Percentiles rank a stretch among this genome's conserved stretches.
Evolutionary conservation across 2,888 invertebrate genomes (phyloP).

Genomic region (Caenorhabditis doughertyi): DNA sequence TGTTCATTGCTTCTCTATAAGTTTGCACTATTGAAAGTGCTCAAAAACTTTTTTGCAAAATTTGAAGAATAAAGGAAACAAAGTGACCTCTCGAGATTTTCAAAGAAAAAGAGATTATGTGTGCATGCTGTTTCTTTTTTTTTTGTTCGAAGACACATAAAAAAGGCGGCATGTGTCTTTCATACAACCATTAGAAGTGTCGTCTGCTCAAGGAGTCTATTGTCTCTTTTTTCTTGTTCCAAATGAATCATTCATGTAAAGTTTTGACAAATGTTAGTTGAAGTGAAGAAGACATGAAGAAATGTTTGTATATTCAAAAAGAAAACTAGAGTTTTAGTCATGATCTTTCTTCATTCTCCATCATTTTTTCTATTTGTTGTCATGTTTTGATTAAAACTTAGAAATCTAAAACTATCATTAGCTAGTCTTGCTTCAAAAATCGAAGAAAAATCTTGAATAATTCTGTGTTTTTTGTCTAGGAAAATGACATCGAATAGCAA

Average conservation of each 20-base stretch:
- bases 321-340: neutral
- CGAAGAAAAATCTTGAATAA: neutral
- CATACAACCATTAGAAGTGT: constrained; percentile 44
- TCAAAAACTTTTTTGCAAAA: neutral
- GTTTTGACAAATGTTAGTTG: constrained; percentile 45
- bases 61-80: constrained; percentile 18
- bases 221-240: constrained; percentile 49
- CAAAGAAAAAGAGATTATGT: constrained; percentile 36
- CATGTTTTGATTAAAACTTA: constrained; percentile 4
- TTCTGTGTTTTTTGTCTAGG: constrained; percentile 5
- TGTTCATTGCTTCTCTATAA: neutral
- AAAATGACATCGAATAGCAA: neutral
- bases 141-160: constrained; percentile 12
- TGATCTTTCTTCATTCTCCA: neutral
- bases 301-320: neutral
- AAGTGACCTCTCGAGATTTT: constrained; percentile 37
- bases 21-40: neutral
- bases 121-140: constrained; percentile 22
- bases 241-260: constrained; percentile 57
- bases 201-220: constrained; percentile 33
- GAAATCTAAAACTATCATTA: neutral
- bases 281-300: no score
- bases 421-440: neutral
- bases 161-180: constrained; percentile 44
- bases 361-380: neutral